phyloP scores from a whole-genome alignment of 2,888 invertebrate genomes.

The Apotomis capreana region DNA sequence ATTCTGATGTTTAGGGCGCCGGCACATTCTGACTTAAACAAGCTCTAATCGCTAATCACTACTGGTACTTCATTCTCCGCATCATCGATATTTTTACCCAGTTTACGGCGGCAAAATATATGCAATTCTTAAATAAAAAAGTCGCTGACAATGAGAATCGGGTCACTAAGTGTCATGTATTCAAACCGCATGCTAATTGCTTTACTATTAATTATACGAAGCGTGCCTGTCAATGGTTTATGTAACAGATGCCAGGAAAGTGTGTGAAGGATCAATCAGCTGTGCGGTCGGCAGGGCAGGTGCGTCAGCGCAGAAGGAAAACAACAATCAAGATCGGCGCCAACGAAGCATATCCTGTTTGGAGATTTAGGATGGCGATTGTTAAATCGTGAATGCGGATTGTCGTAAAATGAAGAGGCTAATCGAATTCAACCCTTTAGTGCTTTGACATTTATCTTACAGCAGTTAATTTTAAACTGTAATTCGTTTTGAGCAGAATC shows the following conservation, averaged over 20 bases:
- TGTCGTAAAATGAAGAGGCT: neutral
- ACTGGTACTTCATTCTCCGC: too few relatives aligned
- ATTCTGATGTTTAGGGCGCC: too few relatives aligned
- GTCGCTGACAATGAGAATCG: neutral
- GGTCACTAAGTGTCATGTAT: neutral
- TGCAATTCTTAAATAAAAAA: neutral
- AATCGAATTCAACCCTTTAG: neutral
- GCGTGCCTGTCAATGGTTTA: constrained; percentile 25
- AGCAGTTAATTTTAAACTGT: too few relatives aligned
- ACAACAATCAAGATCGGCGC: constrained; percentile 21
- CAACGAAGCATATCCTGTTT: constrained; percentile 21
- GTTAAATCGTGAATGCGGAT: constrained; percentile 18
- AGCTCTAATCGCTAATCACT: too few relatives aligned
- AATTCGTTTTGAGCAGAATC: too few relatives aligned
- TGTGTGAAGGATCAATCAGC: constrained; percentile 31
- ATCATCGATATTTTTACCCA: too few relatives aligned
- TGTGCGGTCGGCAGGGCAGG: constrained; percentile 25
- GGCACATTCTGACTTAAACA: too few relatives aligned
- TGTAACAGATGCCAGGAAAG: constrained; percentile 33
- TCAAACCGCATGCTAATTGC: constrained; percentile 32
- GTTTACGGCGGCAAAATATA: too few relatives aligned
- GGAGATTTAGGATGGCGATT: constrained; percentile 17
- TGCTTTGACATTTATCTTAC: too few relatives aligned
- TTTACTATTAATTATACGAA: constrained; percentile 24
- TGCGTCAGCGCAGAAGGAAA: constrained; percentile 37